Percentiles rank a stretch among this genome's conserved stretches.
Evolutionary conservation across 1,140 invertebrate genomes (phyloP).

Genomic region (Trachelipus rathkii): DNA sequence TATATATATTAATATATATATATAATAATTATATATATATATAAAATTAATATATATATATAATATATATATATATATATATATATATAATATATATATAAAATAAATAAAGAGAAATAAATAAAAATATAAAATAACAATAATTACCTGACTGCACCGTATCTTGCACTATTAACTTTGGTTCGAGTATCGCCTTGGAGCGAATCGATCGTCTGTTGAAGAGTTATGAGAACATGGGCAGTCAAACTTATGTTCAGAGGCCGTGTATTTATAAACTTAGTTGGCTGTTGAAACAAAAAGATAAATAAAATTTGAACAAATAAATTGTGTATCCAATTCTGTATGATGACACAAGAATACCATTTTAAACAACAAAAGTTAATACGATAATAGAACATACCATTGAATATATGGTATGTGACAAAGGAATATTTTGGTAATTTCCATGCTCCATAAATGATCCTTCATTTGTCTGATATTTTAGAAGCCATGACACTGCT

Average conservation of each 20-base stretch:
- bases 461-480: constrained; percentile 52
- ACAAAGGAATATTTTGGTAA: constrained; percentile 41
- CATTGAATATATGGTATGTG: constrained; percentile 45
- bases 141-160: constrained; percentile 26
- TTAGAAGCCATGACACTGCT: constrained; percentile 52
- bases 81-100: no score
- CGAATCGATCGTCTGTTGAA: constrained; percentile 50
- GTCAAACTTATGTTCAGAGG: constrained; percentile 53
- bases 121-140: background rate
- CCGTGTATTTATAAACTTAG: background rate
- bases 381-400: constrained; percentile 28
- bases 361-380: no score
- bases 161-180: constrained; percentile 36
- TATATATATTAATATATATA: no score
- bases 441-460: constrained; percentile 52
- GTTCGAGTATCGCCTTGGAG: constrained; percentile 49
- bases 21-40: background rate
- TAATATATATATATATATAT: background rate
- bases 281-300: background rate
- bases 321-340: no score
- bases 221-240: constrained; percentile 55
- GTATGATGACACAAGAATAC: no score
- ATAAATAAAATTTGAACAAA: no score
- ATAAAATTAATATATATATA: background rate
- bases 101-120: background rate